Evolutionary conservation across 2,113 vertebrate genomes (phyloP).

Genomic region (Seriola dumerili): DNA sequence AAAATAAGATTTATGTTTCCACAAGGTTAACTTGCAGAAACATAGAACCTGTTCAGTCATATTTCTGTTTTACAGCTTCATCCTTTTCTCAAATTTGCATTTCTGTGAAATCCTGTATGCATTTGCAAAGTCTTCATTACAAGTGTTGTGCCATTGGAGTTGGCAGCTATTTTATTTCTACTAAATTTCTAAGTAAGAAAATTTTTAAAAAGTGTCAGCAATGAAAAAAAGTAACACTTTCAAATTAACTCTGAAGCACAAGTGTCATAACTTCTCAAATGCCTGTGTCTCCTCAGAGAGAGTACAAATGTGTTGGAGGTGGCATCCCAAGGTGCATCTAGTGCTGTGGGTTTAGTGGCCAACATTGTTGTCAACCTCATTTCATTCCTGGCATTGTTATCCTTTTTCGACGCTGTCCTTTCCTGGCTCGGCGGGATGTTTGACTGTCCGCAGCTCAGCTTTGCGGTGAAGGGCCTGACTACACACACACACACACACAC

Average conservation of each 20-base stretch:
- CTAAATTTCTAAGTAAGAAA: background rate
- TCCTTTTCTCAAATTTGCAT: no score
- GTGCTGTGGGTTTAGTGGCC: slow-evolving; percentile 85
- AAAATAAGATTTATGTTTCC: background rate
- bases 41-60: no score
- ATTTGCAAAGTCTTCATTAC: no score
- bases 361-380: slow-evolving; percentile 87
- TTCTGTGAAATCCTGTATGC: no score
- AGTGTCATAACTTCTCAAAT: background rate
- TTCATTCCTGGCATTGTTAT: slow-evolving; percentile 88
- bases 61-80: no score
- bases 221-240: no score
- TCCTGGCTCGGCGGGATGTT: slow-evolving; percentile 91
- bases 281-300: slow-evolving; percentile 75
- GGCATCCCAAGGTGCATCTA: slow-evolving; percentile 86
- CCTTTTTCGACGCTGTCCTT: slow-evolving; percentile 86
- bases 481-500: slow-evolving; percentile 4
- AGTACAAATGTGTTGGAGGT: slow-evolving; percentile 88
- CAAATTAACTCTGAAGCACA: no score
- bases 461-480: slow-evolving; percentile 84
- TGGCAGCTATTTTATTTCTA: background rate
- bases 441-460: slow-evolving; percentile 89
- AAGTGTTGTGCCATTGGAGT: no score
- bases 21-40: background rate
- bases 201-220: no score